Evolutionary conservation across 2,113 vertebrate genomes (phyloP), one percentile per base, ranked within the genome.

Genomic region (Glaucidium brasilianum): DNA sequence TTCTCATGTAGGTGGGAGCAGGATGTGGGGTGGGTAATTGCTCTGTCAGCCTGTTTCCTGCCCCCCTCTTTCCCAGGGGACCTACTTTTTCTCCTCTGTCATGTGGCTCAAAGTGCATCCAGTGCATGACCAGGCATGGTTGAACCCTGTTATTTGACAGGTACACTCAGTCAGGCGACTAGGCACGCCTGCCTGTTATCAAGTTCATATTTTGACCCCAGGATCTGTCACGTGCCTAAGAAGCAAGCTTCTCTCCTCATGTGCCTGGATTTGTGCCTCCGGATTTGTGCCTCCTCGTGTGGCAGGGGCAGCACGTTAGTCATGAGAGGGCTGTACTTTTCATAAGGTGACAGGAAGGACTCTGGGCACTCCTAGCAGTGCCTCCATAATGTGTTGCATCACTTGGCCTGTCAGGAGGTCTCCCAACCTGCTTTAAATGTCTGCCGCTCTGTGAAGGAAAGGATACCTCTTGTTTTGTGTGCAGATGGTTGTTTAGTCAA

Each of bases 381-480:
- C 12, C 20, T 63, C 23, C 3, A 0, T 39, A 32, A 62, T 0
- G 0, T 1, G 1, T 92, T 89, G n/a, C 43, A 49, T 90, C 73
- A 29, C 39, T 84, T 92, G 80, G 49, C 43, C 80, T 67, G 14
- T 71, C 52, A 52, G 25, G 43, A 91, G 52, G 58, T 91, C 52
- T 95, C 68, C 68, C 55, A 55, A 5, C 41, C 63, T 63, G 18
- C 45, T 84, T 50, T 34, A 43, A 81, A 56, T 29, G 10, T 43
- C 39, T 76, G 43, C 30, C 49, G 37, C 41, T 78, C 22, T 3
- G 1, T 35, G 56, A 26, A 47, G 45, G 50, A 67, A 76, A 76
- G 16, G 17, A 34, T 77, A 5, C 56, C 4, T 0, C 0, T 0
- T 20, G 8, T 49, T 83, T 37, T 60, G 10, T n/a, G 4, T 82